These are phyloP conservation scores for Erannis defoliaria DNA, from an alignment of 2,888 invertebrate genomes.

Conservation along the genomic window DNA sequence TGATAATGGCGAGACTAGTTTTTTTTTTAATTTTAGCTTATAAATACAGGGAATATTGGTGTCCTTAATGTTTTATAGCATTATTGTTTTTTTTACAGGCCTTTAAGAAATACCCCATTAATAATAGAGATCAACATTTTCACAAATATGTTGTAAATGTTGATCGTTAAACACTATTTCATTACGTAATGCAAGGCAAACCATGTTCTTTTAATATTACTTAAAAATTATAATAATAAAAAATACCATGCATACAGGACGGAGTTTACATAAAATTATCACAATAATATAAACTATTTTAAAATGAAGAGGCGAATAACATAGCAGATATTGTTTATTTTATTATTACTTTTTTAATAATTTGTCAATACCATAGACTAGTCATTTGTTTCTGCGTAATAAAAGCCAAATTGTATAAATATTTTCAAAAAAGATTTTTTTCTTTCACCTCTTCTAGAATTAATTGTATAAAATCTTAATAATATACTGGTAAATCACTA, in stretches of 20 bases:
- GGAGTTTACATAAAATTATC: conserved; percentile 68
- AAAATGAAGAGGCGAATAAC: conserved; percentile 27
- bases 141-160: conserved; percentile 25
- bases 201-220: conserved; percentile 58
- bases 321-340: conserved; percentile 7
- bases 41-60: background rate
- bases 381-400: background rate
- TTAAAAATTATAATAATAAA: conserved; percentile 51
- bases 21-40: background rate
- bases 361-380: background rate
- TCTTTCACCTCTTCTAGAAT: conserved; percentile 39
- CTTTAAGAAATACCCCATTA: conserved; percentile 20
- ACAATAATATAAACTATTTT: conserved; percentile 57
- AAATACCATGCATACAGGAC: conserved; percentile 51
- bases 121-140: conserved; percentile 35
- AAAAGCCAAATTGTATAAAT: background rate
- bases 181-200: conserved; percentile 82
- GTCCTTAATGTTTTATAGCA: background rate
- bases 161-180: conserved; percentile 38
- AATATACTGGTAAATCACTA: conserved; percentile 65
- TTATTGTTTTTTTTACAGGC: conserved; percentile 14
- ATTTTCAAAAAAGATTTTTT: conserved; percentile 23
- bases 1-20: background rate
- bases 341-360: background rate
- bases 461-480: conserved; percentile 34